Percentiles rank a stretch among this genome's conserved stretches.
These are phyloP conservation scores for Acanthornis magna DNA, from an alignment of 2,797 vertebrate genomes.

Conservation along the genomic window DNA sequence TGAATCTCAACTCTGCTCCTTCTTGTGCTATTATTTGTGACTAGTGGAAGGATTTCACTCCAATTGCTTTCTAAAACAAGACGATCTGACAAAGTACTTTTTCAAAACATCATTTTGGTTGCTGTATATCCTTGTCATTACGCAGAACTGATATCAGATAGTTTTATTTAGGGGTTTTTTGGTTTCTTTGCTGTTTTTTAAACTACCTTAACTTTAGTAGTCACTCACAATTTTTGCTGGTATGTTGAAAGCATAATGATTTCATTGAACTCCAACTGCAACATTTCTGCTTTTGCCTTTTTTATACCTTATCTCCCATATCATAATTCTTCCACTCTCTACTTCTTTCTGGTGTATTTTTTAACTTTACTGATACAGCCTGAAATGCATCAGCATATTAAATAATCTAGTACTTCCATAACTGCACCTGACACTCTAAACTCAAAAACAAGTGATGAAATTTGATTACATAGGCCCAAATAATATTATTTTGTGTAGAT, in stretches of 20 bases:
- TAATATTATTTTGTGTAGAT: background rate
- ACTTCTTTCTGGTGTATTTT: background rate
- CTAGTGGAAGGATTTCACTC: background rate
- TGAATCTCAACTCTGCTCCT: background rate
- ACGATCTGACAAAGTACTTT: background rate
- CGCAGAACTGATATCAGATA: background rate
- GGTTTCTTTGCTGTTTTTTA: background rate
- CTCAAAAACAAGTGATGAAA: background rate
- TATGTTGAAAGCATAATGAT: background rate
- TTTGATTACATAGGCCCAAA: background rate
- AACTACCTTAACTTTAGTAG: background rate
- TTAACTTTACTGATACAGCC: background rate
- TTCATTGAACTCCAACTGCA: background rate
- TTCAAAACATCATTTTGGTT: background rate
- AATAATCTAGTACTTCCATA: background rate
- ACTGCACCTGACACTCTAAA: background rate
- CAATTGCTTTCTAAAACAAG: background rate
- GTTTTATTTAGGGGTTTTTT: background rate
- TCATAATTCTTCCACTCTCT: background rate
- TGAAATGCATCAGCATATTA: background rate
- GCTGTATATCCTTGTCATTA: background rate
- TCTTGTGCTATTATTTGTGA: background rate
- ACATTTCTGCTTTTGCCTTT: background rate
- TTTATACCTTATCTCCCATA: background rate
- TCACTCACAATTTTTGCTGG: background rate